A percentile compares a stretch with the other conserved stretches of the same genome.
Evolutionary conservation across 2,797 vertebrate genomes (phyloP).

Genomic region (Pangasius macronema): DNA sequence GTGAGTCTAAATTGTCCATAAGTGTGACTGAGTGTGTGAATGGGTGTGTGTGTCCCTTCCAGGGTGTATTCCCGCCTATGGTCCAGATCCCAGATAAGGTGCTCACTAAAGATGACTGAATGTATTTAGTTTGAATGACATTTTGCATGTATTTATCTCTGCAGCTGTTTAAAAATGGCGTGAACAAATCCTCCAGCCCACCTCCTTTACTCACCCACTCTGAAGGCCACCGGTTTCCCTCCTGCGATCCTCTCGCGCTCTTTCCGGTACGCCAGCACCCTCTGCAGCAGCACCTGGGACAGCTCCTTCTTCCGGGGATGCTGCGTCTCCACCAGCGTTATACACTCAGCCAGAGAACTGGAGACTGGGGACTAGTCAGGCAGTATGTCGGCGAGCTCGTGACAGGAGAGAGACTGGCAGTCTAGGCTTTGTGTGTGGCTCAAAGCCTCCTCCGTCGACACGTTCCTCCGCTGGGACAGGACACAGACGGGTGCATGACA

Average conservation of each 20-base stretch:
- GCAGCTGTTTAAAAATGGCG: not conserved
- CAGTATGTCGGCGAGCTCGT: no score
- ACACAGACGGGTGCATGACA: not conserved
- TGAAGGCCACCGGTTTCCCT: slow-evolving; percentile 89
- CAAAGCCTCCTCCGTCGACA: slow-evolving; percentile 66
- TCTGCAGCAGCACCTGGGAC: slow-evolving; percentile 92
- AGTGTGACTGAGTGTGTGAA: not conserved
- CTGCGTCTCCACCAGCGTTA: slow-evolving; percentile 92
- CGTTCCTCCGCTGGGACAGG: slow-evolving; percentile 53
- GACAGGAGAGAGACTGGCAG: no score
- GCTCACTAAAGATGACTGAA: not conserved
- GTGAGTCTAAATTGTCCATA: not conserved
- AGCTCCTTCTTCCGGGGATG: slow-evolving; percentile 89
- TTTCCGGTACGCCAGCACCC: slow-evolving; percentile 82
- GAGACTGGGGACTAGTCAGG: no score
- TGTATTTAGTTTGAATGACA: not conserved
- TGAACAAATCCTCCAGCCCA: not conserved
- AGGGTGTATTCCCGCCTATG: not conserved
- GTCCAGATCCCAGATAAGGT: not conserved
- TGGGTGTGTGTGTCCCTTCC: not conserved
- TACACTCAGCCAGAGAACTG: slow-evolving; percentile 91
- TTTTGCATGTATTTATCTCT: no score
- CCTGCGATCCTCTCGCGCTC: slow-evolving; percentile 82
- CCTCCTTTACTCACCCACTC: slow-evolving; percentile 88
- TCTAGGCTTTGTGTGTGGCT: no score